Conservation (phyloP, 2,113 vertebrate genomes). For the Aldabrachelys gigantea region DNA sequence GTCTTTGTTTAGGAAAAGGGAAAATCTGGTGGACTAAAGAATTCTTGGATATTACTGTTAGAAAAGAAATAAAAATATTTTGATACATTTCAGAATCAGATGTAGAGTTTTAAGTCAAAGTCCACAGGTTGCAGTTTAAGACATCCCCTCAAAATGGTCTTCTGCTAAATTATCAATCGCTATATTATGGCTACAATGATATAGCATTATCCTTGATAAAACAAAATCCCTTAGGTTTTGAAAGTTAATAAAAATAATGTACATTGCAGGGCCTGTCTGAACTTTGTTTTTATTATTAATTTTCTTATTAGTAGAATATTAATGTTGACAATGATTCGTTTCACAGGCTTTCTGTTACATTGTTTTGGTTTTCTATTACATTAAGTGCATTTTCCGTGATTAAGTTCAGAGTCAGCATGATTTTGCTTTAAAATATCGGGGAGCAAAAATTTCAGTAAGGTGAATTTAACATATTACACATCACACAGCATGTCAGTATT, state of each 20-base stretch:
- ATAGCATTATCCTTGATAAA: not conserved
- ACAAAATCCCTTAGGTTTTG: conserved; percentile 3
- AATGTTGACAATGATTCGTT: not conserved
- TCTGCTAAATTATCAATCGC: not conserved
- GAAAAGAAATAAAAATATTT: not conserved
- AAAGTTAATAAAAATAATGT: not conserved
- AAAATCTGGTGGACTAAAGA: not conserved
- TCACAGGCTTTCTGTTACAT: not conserved
- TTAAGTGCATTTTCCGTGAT: not conserved
- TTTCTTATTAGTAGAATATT: not conserved
- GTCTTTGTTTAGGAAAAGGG: not conserved
- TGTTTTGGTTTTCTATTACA: not conserved
- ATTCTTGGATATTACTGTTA: not conserved
- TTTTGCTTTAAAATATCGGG: conserved; percentile 36
- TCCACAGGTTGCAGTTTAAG: not conserved
- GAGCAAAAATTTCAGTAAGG: conserved; percentile 21
- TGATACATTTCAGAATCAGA: not conserved
- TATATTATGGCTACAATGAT: not conserved
- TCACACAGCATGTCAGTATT: conserved; percentile 15
- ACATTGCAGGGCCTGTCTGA: not conserved
- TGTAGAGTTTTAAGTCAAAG: not conserved
- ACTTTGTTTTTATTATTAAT: not conserved
- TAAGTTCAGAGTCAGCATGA: not conserved
- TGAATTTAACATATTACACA: conserved; percentile 25
- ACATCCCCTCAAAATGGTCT: not conserved